Conservation (phyloP, 1,140 invertebrate species). For the Calephelis nemesis region DNA sequence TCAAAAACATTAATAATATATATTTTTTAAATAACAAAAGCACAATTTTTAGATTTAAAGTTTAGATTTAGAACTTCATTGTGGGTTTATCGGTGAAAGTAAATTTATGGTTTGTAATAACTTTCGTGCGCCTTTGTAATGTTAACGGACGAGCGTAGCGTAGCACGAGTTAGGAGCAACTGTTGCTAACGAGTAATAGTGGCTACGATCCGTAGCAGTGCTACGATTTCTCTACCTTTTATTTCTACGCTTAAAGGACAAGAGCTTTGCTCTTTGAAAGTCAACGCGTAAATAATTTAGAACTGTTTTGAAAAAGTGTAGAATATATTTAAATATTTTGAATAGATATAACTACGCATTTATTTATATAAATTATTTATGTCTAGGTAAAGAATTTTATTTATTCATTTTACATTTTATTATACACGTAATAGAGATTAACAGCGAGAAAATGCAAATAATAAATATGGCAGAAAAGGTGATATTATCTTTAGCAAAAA, state of each 20-base stretch:
- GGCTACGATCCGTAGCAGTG: constrained; percentile 36
- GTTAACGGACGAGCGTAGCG: constrained; percentile 45
- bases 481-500: too few species aligned
- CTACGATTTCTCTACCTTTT: constrained; percentile 31
- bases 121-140: not conserved
- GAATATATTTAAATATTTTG: too few species aligned
- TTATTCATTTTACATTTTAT: too few species aligned
- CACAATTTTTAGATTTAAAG: not conserved
- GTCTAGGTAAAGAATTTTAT: too few species aligned
- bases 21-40: not conserved
- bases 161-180: constrained; percentile 54
- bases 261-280: not conserved
- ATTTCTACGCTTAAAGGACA: constrained; percentile 18
- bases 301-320: not conserved
- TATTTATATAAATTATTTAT: too few species aligned
- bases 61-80: not conserved
- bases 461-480: too few species aligned
- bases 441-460: too few species aligned
- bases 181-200: constrained; percentile 56
- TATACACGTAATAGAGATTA: too few species aligned
- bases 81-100: not conserved
- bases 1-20: not conserved
- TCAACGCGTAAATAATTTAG: constrained; percentile 10
- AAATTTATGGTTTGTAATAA: constrained; percentile 5
- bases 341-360: too few species aligned